Percentiles rank a stretch among this genome's conserved stretches.
These are phyloP conservation scores for Pachycephala philippinensis DNA, from an alignment of 2,113 vertebrate genomes.

Conservation along the genomic window DNA sequence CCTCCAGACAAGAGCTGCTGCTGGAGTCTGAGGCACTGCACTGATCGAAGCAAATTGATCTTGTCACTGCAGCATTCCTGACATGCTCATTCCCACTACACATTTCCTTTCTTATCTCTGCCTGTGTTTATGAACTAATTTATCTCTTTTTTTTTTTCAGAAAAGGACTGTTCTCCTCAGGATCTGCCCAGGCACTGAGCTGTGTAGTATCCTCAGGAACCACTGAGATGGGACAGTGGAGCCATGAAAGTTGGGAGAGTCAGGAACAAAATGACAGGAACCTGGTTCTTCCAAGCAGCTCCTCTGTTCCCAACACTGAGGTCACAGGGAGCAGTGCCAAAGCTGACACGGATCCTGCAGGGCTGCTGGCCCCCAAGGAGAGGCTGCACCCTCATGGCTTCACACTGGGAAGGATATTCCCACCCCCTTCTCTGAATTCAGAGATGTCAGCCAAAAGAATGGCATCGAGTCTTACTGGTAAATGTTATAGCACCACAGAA, in stretches of 20 bases:
- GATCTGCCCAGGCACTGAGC: not conserved
- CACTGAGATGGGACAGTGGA: not conserved
- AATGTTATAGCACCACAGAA: not conserved
- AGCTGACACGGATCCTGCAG: not conserved
- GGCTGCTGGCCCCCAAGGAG: not conserved
- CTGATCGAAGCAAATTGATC: not conserved
- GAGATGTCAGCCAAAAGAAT: not conserved
- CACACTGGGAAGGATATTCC: not conserved
- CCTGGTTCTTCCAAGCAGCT: not conserved
- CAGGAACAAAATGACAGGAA: not conserved
- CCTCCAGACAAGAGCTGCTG: not conserved
- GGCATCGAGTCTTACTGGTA: not conserved
- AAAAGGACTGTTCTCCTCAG: not conserved
- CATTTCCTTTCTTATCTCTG: not conserved
- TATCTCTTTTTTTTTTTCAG: not conserved
- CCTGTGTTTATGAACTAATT: not conserved
- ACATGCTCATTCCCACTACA: not conserved
- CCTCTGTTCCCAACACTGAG: not conserved
- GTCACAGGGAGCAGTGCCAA: not conserved
- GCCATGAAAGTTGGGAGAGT: not conserved
- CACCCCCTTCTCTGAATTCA: not conserved
- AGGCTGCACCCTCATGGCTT: not conserved
- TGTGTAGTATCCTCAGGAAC: not conserved
- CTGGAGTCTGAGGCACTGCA: rapidly evolving
- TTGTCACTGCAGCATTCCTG: not conserved